Evolutionary conservation across 2,888 invertebrate genomes (phyloP), one percentile per base, ranked within the genome.

Genomic region (Deroplatys truncata): DNA sequence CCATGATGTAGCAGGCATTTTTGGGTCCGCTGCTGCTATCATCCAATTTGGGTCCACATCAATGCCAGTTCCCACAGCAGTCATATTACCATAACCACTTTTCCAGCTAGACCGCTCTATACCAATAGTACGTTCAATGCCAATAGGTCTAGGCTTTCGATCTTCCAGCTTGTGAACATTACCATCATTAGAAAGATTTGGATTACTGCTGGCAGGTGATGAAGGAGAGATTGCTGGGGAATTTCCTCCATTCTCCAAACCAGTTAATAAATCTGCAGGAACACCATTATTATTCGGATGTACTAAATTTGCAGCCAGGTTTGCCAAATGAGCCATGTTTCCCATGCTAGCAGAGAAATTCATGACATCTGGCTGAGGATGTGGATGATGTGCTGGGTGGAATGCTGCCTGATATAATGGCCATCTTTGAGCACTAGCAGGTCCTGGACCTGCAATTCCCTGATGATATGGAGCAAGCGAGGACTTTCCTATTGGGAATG

Each of bases 101-200:
- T 96, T 96, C 95, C 96, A 96, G 49, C 89, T 90, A 82, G 96
- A 96, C 92, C 98, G 95, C 94, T 97, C 98, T 0, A 97, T 97
- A 91, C 98, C 98, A 93, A 98, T 98, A 88, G 98, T 97, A 8
- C 96, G 94, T 83, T 90, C 90, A n/a, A 88, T 90, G 25, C 90
- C 90, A 84, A 90, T 90, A 10, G 92, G 92, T 85, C 96, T 96
- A 86, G 94, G 94, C 93, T 96, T 96, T 20, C 90, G 83, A 43
- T 90, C 91, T 43, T 91, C 91, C 84, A 90, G 72, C 85, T 91
- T 91, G 56, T 91, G 91, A 84, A 90, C 89, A 29, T 49, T 88
- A 29, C 87, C 72, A 82, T 88, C 88, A 10, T 86, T 88, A 13
- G 85, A 84, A 25, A 88, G 89, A 16, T 84, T 89, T 56, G 90